These are phyloP conservation scores for Pseudomyrmex pallidus DNA, from an alignment of 1,140 invertebrate genomes.

Conservation along the genomic window DNA sequence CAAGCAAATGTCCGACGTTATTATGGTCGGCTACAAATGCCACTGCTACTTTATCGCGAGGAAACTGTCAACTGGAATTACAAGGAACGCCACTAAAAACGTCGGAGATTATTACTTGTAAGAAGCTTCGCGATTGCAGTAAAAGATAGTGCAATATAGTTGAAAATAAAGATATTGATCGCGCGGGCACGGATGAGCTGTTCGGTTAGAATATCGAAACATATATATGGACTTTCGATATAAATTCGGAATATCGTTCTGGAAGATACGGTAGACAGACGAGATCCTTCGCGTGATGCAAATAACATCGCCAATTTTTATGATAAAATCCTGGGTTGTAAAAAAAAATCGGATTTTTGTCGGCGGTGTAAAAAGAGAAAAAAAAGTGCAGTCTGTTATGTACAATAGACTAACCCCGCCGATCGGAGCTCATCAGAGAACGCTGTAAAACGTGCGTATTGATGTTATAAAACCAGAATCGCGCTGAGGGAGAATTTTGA, in stretches of 20 bases:
- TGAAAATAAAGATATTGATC: neutral
- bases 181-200: neutral
- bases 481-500: conserved; percentile 52
- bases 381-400: neutral
- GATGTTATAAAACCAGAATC: conserved; percentile 70
- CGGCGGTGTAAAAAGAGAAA: neutral
- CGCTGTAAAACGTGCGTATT: conserved; percentile 69
- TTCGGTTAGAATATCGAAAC: neutral
- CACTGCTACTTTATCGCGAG: conserved; percentile 29
- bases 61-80: conserved; percentile 8
- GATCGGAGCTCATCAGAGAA: conserved; percentile 49
- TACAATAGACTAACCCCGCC: neutral
- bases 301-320: conserved; percentile 19
- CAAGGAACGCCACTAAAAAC: conserved; percentile 10
- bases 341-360: conserved; percentile 6
- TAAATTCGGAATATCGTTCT: conserved; percentile 5
- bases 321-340: conserved; percentile 29
- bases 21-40: neutral
- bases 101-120: neutral
- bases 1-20: neutral
- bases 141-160: conserved; percentile 21
- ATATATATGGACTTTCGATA: too few relatives aligned
- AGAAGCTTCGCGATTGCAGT: conserved; percentile 28
- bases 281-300: neutral
- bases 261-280: neutral